Percentiles rank a stretch among this genome's conserved stretches.
Evolutionary conservation across 1,140 invertebrate genomes (phyloP).

Genomic region (Littorina saxatilis): DNA sequence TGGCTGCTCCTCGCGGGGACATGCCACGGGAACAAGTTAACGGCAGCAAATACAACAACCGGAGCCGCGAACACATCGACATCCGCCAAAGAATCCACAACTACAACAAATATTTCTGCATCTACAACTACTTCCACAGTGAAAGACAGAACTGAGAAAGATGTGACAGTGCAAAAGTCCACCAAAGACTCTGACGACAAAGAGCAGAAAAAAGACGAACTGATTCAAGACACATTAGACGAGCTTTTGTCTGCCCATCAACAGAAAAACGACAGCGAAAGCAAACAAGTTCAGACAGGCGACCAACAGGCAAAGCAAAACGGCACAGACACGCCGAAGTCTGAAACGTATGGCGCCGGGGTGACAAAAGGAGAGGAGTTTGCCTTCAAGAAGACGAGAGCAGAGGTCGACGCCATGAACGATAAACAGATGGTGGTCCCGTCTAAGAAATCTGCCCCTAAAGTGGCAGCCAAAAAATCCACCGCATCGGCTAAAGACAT

Average conservation of each 20-base stretch:
- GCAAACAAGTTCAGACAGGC: not conserved
- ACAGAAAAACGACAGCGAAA: not conserved
- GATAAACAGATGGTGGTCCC: too few species aligned
- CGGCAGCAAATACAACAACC: not conserved
- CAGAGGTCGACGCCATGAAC: not conserved
- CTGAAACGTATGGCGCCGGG: not conserved
- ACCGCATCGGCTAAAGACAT: not conserved
- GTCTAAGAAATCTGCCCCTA: not conserved
- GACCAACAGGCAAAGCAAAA: too few species aligned
- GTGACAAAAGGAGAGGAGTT: too few species aligned
- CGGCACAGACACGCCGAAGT: not conserved
- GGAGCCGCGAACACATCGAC: not conserved
- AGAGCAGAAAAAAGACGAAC: not conserved
- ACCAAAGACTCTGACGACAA: not conserved
- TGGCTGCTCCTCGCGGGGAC: not conserved
- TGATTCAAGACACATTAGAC: not conserved
- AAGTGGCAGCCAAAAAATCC: not conserved
- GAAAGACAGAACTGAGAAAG: not conserved
- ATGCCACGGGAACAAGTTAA: not conserved
- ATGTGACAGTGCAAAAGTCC: not conserved
- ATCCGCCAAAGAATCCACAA: not conserved
- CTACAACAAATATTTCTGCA: not conserved
- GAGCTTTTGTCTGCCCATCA: slow-evolving; percentile 7
- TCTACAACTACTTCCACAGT: not conserved
- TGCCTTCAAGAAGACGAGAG: not conserved